Conservation (phyloP, 2,113 vertebrate species). For the Pachycephala philippinensis region DNA sequence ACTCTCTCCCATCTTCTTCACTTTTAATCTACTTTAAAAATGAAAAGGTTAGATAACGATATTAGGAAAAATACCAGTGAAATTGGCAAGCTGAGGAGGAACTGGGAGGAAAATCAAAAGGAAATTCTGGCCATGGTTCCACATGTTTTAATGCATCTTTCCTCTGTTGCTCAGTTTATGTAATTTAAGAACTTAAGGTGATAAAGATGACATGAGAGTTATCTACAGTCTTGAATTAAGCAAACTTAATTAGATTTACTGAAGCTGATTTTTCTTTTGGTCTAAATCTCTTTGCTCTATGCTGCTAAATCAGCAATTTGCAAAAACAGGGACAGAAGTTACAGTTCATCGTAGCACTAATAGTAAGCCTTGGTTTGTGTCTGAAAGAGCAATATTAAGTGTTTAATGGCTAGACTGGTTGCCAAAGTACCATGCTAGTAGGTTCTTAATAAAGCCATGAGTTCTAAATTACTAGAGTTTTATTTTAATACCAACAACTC, state of each 20-base stretch:
- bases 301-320: neutral
- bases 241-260: neutral
- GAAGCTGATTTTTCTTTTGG: neutral
- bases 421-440: neutral
- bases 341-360: neutral
- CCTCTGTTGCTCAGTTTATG: neutral
- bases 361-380: neutral
- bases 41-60: neutral
- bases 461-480: neutral
- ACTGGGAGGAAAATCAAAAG: neutral
- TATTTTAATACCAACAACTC: neutral
- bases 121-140: neutral
- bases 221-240: neutral
- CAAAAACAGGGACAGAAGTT: neutral
- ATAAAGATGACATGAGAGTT: neutral
- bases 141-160: neutral
- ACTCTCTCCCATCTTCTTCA: neutral
- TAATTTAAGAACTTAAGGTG: neutral
- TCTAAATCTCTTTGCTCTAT: neutral
- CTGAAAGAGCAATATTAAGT: neutral
- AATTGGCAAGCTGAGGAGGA: neutral
- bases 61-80: neutral
- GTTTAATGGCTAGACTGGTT: neutral
- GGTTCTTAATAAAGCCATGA: neutral
- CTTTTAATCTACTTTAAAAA: neutral